Evolutionary conservation across 2,888 invertebrate genomes (phyloP).

Genomic region (Oligia latruncula): DNA sequence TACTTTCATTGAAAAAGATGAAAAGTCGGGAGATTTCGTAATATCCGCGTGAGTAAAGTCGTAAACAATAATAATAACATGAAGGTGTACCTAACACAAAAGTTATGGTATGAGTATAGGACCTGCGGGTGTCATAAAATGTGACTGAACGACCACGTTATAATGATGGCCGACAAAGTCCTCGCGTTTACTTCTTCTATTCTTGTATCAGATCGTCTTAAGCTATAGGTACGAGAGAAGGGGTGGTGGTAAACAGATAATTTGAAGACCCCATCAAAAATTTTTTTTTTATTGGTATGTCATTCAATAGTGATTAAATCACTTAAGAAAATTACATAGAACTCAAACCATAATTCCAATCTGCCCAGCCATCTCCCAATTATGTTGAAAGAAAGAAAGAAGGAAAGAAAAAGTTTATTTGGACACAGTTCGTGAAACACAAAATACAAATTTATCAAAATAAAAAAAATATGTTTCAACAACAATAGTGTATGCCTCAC

Average conservation of each 20-base stretch:
- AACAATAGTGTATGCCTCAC: no score
- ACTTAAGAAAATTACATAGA: not conserved
- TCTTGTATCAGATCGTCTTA: not conserved
- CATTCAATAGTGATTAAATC: not conserved
- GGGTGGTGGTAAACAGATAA: no score
- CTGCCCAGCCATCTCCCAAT: no score
- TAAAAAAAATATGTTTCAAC: no score
- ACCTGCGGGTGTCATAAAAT: not conserved
- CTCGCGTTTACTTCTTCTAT: not conserved
- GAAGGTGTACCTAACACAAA: not conserved
- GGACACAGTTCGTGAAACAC: no score
- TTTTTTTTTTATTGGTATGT: no score
- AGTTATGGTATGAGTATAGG: constrained; percentile 7
- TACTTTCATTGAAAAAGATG: not conserved
- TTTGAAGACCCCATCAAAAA: no score
- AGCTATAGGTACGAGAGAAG: no score
- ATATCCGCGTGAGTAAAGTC: not conserved
- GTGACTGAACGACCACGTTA: not conserved
- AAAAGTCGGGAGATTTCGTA: not conserved
- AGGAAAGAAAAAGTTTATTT: no score
- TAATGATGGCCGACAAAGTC: not conserved
- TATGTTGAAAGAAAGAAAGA: no score
- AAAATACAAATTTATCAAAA: no score
- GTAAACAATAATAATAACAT: constrained; percentile 15
- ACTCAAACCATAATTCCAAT: constrained; percentile 19